Percentiles rank a stretch among this genome's conserved stretches.
Conservation (phyloP, 2,888 invertebrate genomes). For the Elegia similella region DNA sequence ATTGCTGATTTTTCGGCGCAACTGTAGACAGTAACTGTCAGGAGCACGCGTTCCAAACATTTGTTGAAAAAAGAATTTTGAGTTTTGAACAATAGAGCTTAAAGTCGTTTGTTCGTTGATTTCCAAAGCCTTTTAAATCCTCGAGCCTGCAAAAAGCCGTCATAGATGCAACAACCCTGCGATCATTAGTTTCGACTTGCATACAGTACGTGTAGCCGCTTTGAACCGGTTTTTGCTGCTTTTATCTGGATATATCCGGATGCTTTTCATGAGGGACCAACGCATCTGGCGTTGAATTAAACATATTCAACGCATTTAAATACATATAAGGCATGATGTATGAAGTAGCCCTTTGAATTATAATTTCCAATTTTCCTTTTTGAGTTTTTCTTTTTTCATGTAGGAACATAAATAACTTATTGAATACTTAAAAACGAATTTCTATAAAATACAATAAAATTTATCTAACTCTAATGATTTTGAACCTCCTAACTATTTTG, state of each 20-base stretch:
- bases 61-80: slow-evolving; percentile 6
- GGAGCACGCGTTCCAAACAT: slow-evolving; percentile 40
- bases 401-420: not conserved
- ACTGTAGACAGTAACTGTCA: slow-evolving; percentile 47
- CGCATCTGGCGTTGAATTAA: slow-evolving; percentile 22
- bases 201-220: slow-evolving; percentile 42
- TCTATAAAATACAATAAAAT: too few relatives aligned
- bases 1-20: slow-evolving; percentile 35
- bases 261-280: slow-evolving; percentile 23
- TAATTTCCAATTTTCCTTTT: not conserved
- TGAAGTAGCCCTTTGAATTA: not conserved
- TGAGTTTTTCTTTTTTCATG: not conserved
- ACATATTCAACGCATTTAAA: slow-evolving; percentile 17
- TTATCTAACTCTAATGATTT: too few relatives aligned
- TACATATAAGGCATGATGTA: slow-evolving; percentile 12
- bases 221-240: slow-evolving; percentile 47
- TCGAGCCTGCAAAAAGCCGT: slow-evolving; percentile 28
- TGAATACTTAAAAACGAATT: too few relatives aligned
- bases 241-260: slow-evolving; percentile 48
- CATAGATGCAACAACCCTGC: slow-evolving; percentile 28
- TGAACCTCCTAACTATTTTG: too few relatives aligned
- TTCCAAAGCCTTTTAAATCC: slow-evolving; percentile 27
- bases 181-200: slow-evolving; percentile 57
- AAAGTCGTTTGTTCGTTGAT: slow-evolving; percentile 15
- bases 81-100: slow-evolving; percentile 21